phyloP scores from a whole-genome alignment of 2,113 vertebrate species.

The Malurus melanocephalus region DNA sequence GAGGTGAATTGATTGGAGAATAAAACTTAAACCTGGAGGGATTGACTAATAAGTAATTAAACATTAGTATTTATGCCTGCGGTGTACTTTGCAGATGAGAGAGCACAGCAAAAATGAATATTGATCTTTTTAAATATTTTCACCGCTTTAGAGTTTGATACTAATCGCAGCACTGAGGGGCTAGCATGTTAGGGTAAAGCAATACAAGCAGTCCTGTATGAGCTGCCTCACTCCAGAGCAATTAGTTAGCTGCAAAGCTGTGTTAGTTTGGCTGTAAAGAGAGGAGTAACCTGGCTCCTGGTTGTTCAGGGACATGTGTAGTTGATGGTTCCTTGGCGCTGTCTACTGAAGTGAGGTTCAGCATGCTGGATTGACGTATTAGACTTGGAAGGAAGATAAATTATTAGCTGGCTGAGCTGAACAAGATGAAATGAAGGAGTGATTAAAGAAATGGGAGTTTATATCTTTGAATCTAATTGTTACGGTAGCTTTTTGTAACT shows the following conservation, averaged over 20 bases:
- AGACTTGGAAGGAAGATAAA: neutral
- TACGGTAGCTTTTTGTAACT: conserved; percentile 37
- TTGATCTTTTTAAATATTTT: neutral
- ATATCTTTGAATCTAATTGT: conserved; percentile 11
- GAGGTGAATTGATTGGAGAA: neutral
- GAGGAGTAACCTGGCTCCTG: neutral
- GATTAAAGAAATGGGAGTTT: conserved; percentile 10
- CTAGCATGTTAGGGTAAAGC: accelerated
- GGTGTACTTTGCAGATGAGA: neutral
- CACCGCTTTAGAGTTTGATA: neutral
- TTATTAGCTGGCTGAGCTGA: neutral
- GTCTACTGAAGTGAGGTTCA: neutral
- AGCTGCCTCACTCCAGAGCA: neutral
- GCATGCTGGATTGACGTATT: neutral
- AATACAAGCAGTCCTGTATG: neutral
- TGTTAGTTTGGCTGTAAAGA: neutral
- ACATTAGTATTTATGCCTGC: neutral
- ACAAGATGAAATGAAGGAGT: conserved; percentile 11
- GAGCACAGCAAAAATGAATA: neutral
- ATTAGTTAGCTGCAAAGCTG: neutral
- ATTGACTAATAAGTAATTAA: neutral
- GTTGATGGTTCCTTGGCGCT: neutral
- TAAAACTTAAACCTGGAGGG: neutral
- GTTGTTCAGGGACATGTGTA: neutral
- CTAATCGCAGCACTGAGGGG: neutral